Evolutionary conservation across 1,140 invertebrate genomes (phyloP).

Genomic region (Asobara japonica): DNA sequence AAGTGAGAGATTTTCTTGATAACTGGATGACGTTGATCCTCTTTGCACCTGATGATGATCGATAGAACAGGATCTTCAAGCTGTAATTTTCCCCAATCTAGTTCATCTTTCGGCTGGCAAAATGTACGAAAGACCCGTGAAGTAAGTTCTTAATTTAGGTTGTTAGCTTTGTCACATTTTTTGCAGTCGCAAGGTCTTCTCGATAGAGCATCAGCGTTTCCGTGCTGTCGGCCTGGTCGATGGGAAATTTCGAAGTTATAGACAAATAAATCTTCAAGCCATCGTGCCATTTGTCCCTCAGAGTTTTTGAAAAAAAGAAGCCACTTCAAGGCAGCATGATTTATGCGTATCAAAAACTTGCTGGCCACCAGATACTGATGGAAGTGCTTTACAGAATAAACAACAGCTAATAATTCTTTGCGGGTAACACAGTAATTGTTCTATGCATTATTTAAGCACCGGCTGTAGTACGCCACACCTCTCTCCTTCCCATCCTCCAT

Average conservation of each 20-base stretch:
- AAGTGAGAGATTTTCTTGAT: background rate
- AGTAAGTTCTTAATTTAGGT: background rate
- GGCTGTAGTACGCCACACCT: background rate
- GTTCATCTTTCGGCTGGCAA: background rate
- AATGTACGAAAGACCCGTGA: background rate
- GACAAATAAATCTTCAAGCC: background rate
- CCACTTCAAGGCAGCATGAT: background rate
- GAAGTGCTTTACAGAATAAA: background rate
- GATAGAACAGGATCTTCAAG: background rate
- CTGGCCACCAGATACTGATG: background rate
- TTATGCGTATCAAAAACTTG: background rate
- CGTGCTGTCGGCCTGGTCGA: background rate
- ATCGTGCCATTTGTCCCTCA: background rate
- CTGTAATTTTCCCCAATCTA: background rate
- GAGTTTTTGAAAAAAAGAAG: background rate
- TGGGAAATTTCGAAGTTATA: background rate
- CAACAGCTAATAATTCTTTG: background rate
- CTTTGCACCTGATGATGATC: background rate
- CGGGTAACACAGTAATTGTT: background rate
- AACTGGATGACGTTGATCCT: background rate
- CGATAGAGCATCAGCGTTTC: background rate
- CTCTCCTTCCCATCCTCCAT: background rate
- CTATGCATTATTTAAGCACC: background rate
- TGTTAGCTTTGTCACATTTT: constrained; percentile 7
- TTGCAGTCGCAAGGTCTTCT: background rate